Evolutionary conservation across 53 echinoderm and acorn worm species (phyloP).

Genomic region (Luidia sarsii): DNA sequence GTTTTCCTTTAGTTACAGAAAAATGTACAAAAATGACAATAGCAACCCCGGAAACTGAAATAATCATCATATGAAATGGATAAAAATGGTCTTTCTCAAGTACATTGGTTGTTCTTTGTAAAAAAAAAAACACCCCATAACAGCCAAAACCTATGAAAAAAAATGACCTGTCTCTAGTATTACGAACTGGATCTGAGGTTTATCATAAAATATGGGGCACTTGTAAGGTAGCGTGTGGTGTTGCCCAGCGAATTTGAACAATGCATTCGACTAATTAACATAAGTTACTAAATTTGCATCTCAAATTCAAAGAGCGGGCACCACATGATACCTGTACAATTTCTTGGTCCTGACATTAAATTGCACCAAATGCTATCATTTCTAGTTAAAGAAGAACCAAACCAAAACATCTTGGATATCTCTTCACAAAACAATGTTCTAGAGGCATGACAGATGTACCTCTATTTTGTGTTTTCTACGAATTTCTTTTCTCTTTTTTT

Average conservation of each 20-base stretch:
- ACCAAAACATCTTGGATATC: slow-evolving; percentile 15
- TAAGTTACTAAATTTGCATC: slow-evolving; percentile 53
- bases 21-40: slow-evolving; percentile 57
- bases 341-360: slow-evolving; percentile 47
- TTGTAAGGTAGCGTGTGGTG: slow-evolving; percentile 29
- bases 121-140: too few species aligned
- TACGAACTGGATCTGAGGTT: background rate
- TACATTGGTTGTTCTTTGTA: too few species aligned
- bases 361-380: slow-evolving; percentile 32
- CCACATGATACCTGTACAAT: slow-evolving; percentile 33
- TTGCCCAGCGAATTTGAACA: slow-evolving; percentile 1
- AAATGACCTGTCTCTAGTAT: slow-evolving; percentile 10
- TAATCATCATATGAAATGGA: slow-evolving; percentile 6
- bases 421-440: slow-evolving; percentile 4
- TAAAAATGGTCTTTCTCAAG: slow-evolving; percentile 30
- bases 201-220: slow-evolving; percentile 2
- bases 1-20: slow-evolving; percentile 37
- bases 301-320: slow-evolving; percentile 5
- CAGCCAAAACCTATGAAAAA: too few species aligned
- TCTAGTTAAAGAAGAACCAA: background rate
- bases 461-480: background rate
- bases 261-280: slow-evolving; percentile 40
- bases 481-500: too few species aligned
- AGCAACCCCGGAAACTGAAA: slow-evolving; percentile 17
- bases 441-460: slow-evolving; percentile 15